Percentiles rank a stretch among this genome's conserved stretches.
Evolutionary conservation across 2,797 vertebrate species (phyloP).

Genomic region (Clarias pachynema): DNA sequence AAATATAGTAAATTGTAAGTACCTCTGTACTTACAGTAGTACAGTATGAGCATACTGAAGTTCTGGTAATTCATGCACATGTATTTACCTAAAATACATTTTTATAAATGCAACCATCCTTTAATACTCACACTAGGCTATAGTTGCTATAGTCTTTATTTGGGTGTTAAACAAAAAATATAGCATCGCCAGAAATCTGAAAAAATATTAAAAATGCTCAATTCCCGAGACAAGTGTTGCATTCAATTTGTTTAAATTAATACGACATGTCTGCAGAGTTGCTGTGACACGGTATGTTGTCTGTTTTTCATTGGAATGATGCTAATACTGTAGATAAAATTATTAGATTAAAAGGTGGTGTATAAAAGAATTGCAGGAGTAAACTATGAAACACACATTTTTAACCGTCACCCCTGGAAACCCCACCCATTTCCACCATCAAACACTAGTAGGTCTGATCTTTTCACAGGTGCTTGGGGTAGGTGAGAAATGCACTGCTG

Average conservation of each 20-base stretch:
- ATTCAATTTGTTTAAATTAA: not conserved
- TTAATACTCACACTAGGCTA: not conserved
- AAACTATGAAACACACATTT: not conserved
- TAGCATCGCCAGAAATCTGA: not conserved
- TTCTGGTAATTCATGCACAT: not conserved
- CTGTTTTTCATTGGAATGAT: not conserved
- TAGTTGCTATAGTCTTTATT: not conserved
- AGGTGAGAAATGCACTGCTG: not conserved
- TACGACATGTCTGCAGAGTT: not conserved
- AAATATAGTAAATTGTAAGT: not conserved
- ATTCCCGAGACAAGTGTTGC: not conserved
- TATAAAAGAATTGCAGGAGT: not conserved
- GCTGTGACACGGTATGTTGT: not conserved
- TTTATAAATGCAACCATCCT: not conserved
- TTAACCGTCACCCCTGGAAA: not conserved
- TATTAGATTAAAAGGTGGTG: not conserved
- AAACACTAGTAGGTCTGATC: not conserved
- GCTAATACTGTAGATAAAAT: not conserved
- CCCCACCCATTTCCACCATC: not conserved
- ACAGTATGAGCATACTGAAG: not conserved
- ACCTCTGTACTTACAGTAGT: not conserved
- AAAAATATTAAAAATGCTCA: not conserved
- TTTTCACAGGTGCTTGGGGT: not conserved
- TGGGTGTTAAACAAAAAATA: not conserved
- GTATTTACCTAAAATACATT: not conserved